Percentiles rank a stretch among this genome's conserved stretches.
phyloP scores from a whole-genome alignment of 1,140 invertebrate species.

The Potamilus streckersoni region DNA sequence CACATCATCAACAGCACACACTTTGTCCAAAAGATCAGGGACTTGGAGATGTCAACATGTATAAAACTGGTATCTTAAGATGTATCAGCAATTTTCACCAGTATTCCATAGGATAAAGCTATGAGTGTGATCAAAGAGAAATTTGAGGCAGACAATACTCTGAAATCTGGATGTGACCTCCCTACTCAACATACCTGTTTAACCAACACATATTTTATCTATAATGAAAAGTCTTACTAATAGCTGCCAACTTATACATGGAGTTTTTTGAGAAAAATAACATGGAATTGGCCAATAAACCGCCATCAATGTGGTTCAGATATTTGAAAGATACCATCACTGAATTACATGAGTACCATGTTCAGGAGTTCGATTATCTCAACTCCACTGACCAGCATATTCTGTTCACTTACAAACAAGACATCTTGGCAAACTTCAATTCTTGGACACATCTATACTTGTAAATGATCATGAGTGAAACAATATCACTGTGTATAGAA shows the following conservation, averaged over 20 bases:
- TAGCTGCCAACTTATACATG: not conserved
- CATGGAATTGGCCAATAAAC: not conserved
- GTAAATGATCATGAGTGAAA: no score
- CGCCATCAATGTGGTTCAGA: not conserved
- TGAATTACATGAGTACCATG: no score
- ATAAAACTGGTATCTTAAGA: slow-evolving; percentile 12
- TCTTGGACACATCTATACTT: no score
- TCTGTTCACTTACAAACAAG: no score
- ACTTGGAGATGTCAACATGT: slow-evolving; percentile 8
- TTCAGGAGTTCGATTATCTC: no score
- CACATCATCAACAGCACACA: slow-evolving; percentile 21
- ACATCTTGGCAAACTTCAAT: no score
- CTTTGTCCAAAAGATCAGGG: slow-evolving; percentile 14
- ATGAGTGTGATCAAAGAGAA: slow-evolving; percentile 6
- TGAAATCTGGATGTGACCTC: not conserved
- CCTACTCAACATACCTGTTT: not conserved
- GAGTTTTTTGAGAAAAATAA: slow-evolving; percentile 3
- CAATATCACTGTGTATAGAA: no score
- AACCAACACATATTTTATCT: slow-evolving; percentile 3
- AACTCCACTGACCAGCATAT: no score
- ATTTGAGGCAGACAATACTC: not conserved
- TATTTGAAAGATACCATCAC: no score
- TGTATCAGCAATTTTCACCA: slow-evolving; percentile 16
- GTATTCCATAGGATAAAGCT: slow-evolving; percentile 9
- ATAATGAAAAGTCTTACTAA: slow-evolving; percentile 3